phyloP scores from a whole-genome alignment of 2,797 vertebrate genomes.

The Artibeus lituratus region DNA sequence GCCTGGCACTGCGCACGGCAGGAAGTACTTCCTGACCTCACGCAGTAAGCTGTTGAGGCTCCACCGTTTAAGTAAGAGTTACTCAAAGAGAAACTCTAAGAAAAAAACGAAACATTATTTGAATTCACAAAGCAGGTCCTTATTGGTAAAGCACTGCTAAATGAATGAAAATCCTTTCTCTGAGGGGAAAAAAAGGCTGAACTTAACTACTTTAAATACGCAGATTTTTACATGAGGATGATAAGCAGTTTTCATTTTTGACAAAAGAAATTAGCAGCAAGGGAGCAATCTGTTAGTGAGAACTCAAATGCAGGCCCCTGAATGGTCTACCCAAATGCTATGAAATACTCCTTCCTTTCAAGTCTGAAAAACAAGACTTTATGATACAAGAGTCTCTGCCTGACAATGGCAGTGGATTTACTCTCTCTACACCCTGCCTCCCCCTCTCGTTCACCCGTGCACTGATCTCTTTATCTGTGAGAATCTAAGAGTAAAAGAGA shows the following conservation, averaged over 20 bases:
- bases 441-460: background rate
- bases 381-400: background rate
- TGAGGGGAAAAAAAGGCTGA: background rate
- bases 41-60: background rate
- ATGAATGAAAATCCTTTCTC: conserved; percentile 29
- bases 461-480: background rate
- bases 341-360: background rate
- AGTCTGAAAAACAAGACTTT: background rate
- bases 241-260: conserved; percentile 10
- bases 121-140: conserved; percentile 29
- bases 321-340: background rate
- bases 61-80: background rate
- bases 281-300: background rate
- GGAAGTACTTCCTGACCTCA: background rate
- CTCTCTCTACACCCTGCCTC: background rate
- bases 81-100: conserved; percentile 35
- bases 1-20: background rate
- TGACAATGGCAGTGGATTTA: background rate
- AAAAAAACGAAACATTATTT: conserved; percentile 1
- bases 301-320: background rate
- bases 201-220: conserved; percentile 37
- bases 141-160: conserved; percentile 22
- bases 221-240: background rate
- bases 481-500: background rate
- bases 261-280: conserved; percentile 48